These are phyloP conservation scores for Otis tarda DNA, from an alignment of 2,113 vertebrate genomes.

Conservation along the genomic window DNA sequence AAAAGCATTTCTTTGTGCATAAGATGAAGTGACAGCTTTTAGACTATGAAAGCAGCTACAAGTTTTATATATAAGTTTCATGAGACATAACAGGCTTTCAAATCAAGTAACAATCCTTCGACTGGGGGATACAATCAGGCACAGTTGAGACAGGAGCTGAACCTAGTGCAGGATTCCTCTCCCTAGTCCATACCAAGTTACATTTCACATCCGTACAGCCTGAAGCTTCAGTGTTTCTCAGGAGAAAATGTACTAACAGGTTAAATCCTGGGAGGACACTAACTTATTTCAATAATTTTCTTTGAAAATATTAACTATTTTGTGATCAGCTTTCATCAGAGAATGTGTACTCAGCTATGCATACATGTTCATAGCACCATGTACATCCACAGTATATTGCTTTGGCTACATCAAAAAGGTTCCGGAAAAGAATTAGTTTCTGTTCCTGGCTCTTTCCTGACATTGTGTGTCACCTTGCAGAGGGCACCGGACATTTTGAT, in stretches of 20 bases:
- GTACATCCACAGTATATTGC: not conserved
- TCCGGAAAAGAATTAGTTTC: not conserved
- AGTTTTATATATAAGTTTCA: not conserved
- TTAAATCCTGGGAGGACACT: not conserved
- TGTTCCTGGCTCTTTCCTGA: not conserved
- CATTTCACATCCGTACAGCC: not conserved
- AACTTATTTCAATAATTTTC: not conserved
- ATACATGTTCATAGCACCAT: not conserved
- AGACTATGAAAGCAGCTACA: constrained; percentile 5
- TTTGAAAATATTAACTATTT: not conserved
- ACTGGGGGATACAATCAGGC: not conserved
- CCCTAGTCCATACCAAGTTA: not conserved
- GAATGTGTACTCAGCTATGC: not conserved
- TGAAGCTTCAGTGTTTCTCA: constrained; percentile 8
- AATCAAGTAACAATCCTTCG: constrained; percentile 14
- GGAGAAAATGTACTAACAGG: not conserved
- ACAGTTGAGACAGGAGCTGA: not conserved
- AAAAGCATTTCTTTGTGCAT: constrained; percentile 13
- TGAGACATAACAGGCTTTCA: not conserved
- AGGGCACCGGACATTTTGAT: not conserved
- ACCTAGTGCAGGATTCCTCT: not conserved
- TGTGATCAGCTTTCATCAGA: not conserved
- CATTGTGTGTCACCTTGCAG: not conserved
- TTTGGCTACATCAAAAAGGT: not conserved
- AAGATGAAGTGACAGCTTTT: constrained; percentile 30